Base-by-base conservation (phyloP, 2,797 vertebrate species). In the Sardinella longiceps region DNA sequence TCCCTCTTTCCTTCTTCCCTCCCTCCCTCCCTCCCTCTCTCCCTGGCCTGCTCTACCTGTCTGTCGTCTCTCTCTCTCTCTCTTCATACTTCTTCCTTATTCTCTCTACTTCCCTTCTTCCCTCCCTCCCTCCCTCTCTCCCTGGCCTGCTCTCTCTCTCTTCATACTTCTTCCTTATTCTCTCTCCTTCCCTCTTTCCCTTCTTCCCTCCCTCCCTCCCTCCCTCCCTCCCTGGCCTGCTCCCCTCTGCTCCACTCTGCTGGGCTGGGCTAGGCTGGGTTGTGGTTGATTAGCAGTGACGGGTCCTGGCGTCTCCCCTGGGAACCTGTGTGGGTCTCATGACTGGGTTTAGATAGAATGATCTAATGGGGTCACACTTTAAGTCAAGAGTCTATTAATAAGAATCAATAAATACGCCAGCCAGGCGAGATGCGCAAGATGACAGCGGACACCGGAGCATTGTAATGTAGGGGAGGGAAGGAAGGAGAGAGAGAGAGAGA, bases 321-420 rank as follows among this genome's bases (percentile, higher is more conserved):
- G 91, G 89, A 92, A 85, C 82, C 85, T 84, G 86, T 88, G 89
- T 88, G 86, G 88, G 87, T 90, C 88, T 90, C 89, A 89, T 91
- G 91, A 91, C 92, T 89, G 90, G 88, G 85, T 92, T 93, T 89
- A 92, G 91, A 92, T 90, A 85, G 90, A 87, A 92, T 91, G 92
- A 92, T 94, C 92, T 94, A 93, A 94, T 93, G 93, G 91, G 93
- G 92, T 93, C 91, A 90, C 87, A 91, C 90, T 92, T 91, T 91
- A 91, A 93, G 91, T 92, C 89, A 92, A 93, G 90, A 92, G 90
- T 92, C 91, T 92, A 90, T 92, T 94, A 92, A 93, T 93, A 89
- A 91, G 91, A 94, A 94, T 94, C 91, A 90, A 92, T 95, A 94
- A 90, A 90, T 88, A 89, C 87, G 90, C 84, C 88, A 90, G 90